These are phyloP conservation scores for Phytoseiulus persimilis DNA, from an alignment of 2,888 invertebrate species.

Conservation along the genomic window DNA sequence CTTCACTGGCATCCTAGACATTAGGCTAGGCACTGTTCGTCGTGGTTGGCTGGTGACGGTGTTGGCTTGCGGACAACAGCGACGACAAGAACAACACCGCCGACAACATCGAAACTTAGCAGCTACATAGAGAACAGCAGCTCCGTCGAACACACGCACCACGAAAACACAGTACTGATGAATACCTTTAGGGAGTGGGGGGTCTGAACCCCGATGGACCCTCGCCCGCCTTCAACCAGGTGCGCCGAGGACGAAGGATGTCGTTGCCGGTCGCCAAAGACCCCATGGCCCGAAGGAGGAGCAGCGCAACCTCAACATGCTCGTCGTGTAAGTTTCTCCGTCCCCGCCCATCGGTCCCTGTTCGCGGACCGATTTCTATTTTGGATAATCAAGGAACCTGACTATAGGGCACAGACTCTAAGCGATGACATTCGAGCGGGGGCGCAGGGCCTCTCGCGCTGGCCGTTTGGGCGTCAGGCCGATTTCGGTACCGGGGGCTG, in stretches of 20 bases:
- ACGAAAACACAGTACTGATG: constrained; percentile 7
- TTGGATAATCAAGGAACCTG: too few species aligned
- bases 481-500: too few species aligned
- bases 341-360: neutral
- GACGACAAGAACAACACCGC: neutral
- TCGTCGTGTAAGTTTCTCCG: constrained; percentile 34
- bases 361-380: too few species aligned
- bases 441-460: too few species aligned
- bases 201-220: constrained; percentile 34
- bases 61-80: neutral
- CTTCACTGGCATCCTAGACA: neutral
- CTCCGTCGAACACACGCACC: neutral
- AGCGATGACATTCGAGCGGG: too few species aligned
- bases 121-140: neutral
- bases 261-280: constrained; percentile 37
- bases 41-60: neutral
- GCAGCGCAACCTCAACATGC: constrained; percentile 35
- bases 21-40: neutral
- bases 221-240: constrained; percentile 36
- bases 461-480: too few species aligned
- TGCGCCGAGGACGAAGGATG: constrained; percentile 37
- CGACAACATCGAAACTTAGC: neutral
- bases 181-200: constrained; percentile 18
- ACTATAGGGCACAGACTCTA: too few species aligned
- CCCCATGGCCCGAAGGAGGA: constrained; percentile 30